Conservation (phyloP, 2,888 invertebrate genomes). For the Dryadula phaetusa region DNA sequence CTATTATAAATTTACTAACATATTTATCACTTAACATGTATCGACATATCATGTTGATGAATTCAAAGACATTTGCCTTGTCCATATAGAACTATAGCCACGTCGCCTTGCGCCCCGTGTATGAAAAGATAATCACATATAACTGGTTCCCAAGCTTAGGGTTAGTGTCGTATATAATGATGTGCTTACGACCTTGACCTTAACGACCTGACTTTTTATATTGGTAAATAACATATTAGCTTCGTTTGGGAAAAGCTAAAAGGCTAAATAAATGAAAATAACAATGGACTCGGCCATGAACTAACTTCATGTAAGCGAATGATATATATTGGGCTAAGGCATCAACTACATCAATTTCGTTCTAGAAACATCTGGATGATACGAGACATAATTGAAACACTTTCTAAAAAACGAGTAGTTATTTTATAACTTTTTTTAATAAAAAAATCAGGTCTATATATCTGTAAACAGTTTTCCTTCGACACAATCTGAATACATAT, state of each 20-base stretch:
- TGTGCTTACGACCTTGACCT: slow-evolving; percentile 15
- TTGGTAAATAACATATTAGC: not conserved
- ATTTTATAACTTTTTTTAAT: not conserved
- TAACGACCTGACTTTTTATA: slow-evolving; percentile 32
- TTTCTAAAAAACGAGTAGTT: not conserved
- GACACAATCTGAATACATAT: slow-evolving; percentile 9
- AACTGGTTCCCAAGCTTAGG: slow-evolving; percentile 27
- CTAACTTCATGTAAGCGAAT: slow-evolving; percentile 19
- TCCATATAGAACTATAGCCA: not conserved
- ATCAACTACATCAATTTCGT: not conserved
- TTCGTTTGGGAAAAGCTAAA: slow-evolving; percentile 19
- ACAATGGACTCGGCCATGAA: slow-evolving; percentile 15
- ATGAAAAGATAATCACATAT: slow-evolving; percentile 32
- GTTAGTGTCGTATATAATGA: slow-evolving; percentile 33
- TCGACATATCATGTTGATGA: not conserved
- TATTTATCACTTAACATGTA: too few species aligned
- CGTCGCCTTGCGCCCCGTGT: slow-evolving; percentile 12
- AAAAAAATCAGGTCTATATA: slow-evolving; percentile 18
- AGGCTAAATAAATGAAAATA: slow-evolving; percentile 24
- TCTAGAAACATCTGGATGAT: slow-evolving; percentile 5
- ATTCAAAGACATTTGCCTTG: not conserved
- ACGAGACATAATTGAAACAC: not conserved
- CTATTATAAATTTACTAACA: slow-evolving; percentile 2
- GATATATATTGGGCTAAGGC: slow-evolving; percentile 13
- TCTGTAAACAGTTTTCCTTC: not conserved